A percentile compares a stretch with the other conserved stretches of the same genome.
These are phyloP conservation scores for Helicolenus hilgendorfi DNA, from an alignment of 2,797 vertebrate genomes.

Conservation along the genomic window DNA sequence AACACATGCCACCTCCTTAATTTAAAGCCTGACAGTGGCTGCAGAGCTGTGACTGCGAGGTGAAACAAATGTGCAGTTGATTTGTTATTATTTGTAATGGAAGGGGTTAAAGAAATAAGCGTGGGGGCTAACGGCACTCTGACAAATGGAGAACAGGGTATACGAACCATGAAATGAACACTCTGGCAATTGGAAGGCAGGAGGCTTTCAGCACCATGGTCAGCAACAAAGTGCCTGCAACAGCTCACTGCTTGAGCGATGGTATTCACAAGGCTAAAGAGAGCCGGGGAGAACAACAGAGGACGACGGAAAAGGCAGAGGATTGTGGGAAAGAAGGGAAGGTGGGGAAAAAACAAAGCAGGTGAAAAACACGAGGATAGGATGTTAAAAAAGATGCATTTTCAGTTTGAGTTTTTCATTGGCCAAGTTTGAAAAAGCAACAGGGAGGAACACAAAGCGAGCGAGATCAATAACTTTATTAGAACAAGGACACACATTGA, in stretches of 20 bases:
- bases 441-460: neutral
- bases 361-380: constrained; percentile 31
- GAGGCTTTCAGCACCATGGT: constrained; percentile 91
- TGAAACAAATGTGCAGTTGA: constrained; percentile 89
- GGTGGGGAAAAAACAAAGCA: constrained; percentile 18
- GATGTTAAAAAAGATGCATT: constrained; percentile 10
- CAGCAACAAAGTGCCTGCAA: constrained; percentile 92
- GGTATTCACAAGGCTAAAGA: constrained; percentile 88
- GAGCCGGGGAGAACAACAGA: constrained; percentile 74
- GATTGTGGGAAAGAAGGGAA: constrained; percentile 24
- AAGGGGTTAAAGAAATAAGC: constrained; percentile 93
- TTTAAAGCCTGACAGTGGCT: constrained; percentile 77
- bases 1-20: constrained; percentile 61
- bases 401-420: constrained; percentile 13
- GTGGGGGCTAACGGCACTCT: constrained; percentile 89
- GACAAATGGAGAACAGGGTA: constrained; percentile 92
- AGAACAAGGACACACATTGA: constrained; percentile 33
- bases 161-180: constrained; percentile 95
- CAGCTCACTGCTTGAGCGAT: constrained; percentile 91
- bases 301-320: constrained; percentile 49
- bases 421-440: constrained; percentile 38
- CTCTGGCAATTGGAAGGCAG: constrained; percentile 91
- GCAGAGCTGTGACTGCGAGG: constrained; percentile 63
- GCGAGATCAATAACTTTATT: constrained; percentile 46
- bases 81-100: constrained; percentile 91